A percentile compares a stretch with the other conserved stretches of the same genome.
phyloP scores from a whole-genome alignment of 2,888 invertebrate genomes.

The Leptinotarsa haldemani region DNA sequence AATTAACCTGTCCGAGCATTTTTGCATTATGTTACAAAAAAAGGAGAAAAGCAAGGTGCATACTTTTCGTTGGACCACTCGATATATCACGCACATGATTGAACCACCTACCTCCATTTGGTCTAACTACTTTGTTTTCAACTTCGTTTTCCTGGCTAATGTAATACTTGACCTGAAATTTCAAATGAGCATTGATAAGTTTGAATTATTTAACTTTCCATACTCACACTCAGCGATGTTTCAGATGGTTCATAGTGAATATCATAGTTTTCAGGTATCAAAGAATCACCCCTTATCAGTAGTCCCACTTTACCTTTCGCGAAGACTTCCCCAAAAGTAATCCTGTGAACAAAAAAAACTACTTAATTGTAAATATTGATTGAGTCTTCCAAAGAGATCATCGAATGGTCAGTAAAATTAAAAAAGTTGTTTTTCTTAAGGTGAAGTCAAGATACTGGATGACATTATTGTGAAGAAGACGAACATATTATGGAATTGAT shows the following conservation, averaged over 20 bases:
- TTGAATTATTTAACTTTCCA: neutral
- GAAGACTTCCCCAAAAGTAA: slow-evolving; percentile 69
- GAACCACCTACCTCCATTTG: slow-evolving; percentile 55
- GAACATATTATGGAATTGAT: too few relatives aligned
- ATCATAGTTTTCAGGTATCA: slow-evolving; percentile 70
- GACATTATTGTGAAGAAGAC: too few relatives aligned
- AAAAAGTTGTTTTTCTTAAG: too few relatives aligned
- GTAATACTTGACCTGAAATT: slow-evolving; percentile 56
- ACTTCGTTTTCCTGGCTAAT: slow-evolving; percentile 52
- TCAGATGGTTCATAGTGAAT: slow-evolving; percentile 69
- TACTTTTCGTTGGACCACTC: too few relatives aligned
- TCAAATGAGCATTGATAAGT: neutral
- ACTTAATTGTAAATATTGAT: neutral
- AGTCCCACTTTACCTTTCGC: slow-evolving; percentile 71
- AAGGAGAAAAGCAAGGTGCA: too few relatives aligned
- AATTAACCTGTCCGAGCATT: too few relatives aligned
- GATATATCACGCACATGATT: neutral
- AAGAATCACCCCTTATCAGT: slow-evolving; percentile 70
- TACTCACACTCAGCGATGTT: slow-evolving; percentile 69
- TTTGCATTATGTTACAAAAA: too few relatives aligned
- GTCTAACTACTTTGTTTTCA: slow-evolving; percentile 55
- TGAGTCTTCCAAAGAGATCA: too few relatives aligned
- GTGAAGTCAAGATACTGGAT: too few relatives aligned
- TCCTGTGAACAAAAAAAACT: slow-evolving; percentile 63
- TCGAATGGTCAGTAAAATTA: too few relatives aligned